A percentile compares a stretch with the other conserved stretches of the same genome.
These are phyloP conservation scores for Malachius bipustulatus DNA, from an alignment of 2,888 invertebrate species.

Conservation along the genomic window DNA sequence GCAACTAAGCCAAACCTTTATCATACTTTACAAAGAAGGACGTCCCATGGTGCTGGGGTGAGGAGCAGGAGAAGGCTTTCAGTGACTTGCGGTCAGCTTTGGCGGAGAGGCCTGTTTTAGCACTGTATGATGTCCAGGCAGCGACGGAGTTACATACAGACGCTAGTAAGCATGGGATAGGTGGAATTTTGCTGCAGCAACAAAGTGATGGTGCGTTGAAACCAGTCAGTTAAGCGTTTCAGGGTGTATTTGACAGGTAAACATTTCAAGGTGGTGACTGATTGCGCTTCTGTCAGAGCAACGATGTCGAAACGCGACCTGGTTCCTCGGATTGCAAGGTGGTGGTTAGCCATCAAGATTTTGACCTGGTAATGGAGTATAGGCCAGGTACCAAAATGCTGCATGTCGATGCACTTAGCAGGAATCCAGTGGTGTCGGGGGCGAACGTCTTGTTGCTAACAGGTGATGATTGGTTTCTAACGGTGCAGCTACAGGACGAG, in stretches of 20 bases:
- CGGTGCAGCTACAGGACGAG: too few species aligned
- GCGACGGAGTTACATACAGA: conserved; percentile 4
- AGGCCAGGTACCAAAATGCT: neutral
- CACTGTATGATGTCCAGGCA: neutral
- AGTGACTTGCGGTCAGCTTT: too few species aligned
- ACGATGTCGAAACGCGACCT: neutral
- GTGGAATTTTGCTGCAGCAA: conserved; percentile 3
- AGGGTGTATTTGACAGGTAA: neutral
- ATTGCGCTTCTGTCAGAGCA: neutral
- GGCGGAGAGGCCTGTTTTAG: too few species aligned
- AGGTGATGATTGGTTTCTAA: too few species aligned
- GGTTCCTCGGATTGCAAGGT: neutral
- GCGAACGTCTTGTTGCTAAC: too few species aligned
- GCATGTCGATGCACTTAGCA: neutral
- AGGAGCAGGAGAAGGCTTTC: neutral
- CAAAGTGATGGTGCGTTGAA: neutral
- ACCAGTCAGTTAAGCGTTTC: conserved; percentile 1
- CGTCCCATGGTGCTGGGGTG: conserved; percentile 2
- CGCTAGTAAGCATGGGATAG: neutral
- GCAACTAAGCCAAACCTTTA: neutral
- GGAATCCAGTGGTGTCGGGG: too few species aligned
- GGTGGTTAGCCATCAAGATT: too few species aligned
- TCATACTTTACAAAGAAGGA: neutral
- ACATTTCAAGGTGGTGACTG: neutral
- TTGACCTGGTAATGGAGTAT: too few species aligned